Evolutionary conservation across 1,140 invertebrate genomes (phyloP), one percentile per base, ranked within the genome.

Genomic region (Aphis craccivora): DNA sequence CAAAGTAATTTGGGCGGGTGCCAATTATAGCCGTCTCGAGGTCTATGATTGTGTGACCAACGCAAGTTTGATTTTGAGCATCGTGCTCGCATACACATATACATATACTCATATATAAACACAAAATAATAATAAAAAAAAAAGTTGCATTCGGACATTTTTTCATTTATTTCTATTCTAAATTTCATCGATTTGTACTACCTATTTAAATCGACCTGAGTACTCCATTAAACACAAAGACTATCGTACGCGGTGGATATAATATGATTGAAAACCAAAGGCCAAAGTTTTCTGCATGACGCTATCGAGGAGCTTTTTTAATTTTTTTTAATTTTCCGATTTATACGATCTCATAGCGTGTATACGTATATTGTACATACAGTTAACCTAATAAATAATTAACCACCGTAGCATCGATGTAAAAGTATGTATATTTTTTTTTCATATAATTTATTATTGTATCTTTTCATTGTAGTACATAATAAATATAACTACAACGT

Each of bases 1-100:
- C 51, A 55, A 55, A 89, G 88, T 55, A 40, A 89, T 89, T 89
- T 89, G 88, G 35, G 14, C 35, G 2, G 48, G 37, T 22, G 88
- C 88, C 88, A 89, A 40, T 43, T 23, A 45, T n/a, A 18, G 60
- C 30, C 60, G 60, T 76, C 30, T 40, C 30, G 43, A 45, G 84
- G 84, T 86, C 84, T 86, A 43, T 9, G 84, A 20, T 86, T n/a
- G 30, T 86, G 87, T 53, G 8, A 89, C 87, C 87, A 89, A 53
- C n/a, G 22, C 25, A 20, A 89, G 30, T 53, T 89, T 45, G 84
- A 86, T 45, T 45, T 86, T 43, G 25, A 25, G 40, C 14, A 30
- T 23, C 1, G 11, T 14, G 37, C 23, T 25, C 55, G 55, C 23
- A 25, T 23, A 25, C 23, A 76, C n/a, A 22, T 20, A 60, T 25